A percentile compares a stretch with the other conserved stretches of the same genome.
Evolutionary conservation across 2,888 invertebrate species (phyloP).

Genomic region (Mesorhabditis spiculigera): DNA sequence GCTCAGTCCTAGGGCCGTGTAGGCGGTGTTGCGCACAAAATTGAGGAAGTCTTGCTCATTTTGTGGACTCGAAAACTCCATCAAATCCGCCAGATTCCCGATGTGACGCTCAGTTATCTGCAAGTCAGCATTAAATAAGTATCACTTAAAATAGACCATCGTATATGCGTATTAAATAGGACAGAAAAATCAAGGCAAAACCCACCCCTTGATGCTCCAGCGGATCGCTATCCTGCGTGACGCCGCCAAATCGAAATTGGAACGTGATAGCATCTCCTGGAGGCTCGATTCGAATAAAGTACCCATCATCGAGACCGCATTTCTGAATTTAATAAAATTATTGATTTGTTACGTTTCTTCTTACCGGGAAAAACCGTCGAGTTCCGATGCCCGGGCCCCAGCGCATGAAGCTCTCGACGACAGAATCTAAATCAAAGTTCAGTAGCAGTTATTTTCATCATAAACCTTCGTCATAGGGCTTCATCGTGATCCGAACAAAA

Average conservation of each 20-base stretch:
- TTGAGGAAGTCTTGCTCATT: constrained; percentile 27
- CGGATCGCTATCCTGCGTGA: constrained; percentile 32
- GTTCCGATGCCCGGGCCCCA: neutral
- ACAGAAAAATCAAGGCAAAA: neutral
- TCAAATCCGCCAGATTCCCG: constrained; percentile 20
- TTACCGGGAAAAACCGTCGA: neutral
- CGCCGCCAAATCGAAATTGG: constrained; percentile 38
- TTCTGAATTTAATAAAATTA: constrained; percentile 6
- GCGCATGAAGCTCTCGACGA: neutral
- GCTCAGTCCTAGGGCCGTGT: constrained; percentile 30
- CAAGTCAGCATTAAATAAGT: constrained; percentile 8
- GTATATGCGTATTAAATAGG: neutral
- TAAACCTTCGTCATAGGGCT: neutral
- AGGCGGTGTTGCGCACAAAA: constrained; percentile 32
- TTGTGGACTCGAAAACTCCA: constrained; percentile 18
- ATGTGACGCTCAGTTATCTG: constrained; percentile 41
- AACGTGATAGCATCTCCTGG: constrained; percentile 25
- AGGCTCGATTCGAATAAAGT: constrained; percentile 26
- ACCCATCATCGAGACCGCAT: constrained; percentile 20
- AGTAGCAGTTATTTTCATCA: neutral
- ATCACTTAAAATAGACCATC: neutral
- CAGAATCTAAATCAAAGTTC: neutral
- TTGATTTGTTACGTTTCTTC: neutral
- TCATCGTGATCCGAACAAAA: neutral
- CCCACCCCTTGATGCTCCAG: constrained; percentile 32